phyloP scores from a whole-genome alignment of 2,888 invertebrate genomes.

The Athalia circularis region DNA sequence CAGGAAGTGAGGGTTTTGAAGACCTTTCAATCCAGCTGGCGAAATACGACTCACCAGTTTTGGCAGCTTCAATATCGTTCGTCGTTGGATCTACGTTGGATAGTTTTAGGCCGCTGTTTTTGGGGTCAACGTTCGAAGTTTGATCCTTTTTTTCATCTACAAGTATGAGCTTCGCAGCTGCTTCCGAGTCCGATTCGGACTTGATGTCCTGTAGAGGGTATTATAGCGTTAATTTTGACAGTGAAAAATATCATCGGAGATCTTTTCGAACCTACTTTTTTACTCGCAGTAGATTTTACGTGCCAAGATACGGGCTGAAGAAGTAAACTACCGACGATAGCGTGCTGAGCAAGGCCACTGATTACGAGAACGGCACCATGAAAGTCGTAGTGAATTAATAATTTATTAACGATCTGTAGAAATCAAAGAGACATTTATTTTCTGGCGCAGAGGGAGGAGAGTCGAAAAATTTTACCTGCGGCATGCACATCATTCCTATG shows the following conservation, averaged over 20 bases:
- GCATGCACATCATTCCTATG: constrained; percentile 87
- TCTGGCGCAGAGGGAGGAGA: not conserved
- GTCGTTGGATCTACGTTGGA: not conserved
- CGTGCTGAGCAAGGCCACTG: constrained; percentile 82
- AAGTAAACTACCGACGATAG: constrained; percentile 81
- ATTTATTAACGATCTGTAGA: constrained; percentile 76
- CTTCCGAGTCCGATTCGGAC: not conserved
- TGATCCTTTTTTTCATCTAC: constrained; percentile 77
- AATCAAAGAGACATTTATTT: not conserved
- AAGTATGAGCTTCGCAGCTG: not conserved
- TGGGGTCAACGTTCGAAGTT: constrained; percentile 71
- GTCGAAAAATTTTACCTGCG: constrained; percentile 75
- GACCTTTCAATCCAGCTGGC: too few relatives aligned
- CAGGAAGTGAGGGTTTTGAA: too few relatives aligned
- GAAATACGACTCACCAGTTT: not conserved
- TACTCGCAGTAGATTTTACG: constrained; percentile 77
- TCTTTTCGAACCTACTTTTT: not conserved
- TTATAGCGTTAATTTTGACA: not conserved
- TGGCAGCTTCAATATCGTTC: not conserved
- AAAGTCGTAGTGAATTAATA: constrained; percentile 81
- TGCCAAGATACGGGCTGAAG: constrained; percentile 85
- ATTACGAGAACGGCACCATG: constrained; percentile 82
- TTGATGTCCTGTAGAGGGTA: too few relatives aligned
- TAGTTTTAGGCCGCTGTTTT: not conserved
- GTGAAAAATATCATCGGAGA: not conserved